These are phyloP conservation scores for Cryptocheilus praepositus DNA, from an alignment of 2,888 invertebrate genomes.

Conservation along the genomic window DNA sequence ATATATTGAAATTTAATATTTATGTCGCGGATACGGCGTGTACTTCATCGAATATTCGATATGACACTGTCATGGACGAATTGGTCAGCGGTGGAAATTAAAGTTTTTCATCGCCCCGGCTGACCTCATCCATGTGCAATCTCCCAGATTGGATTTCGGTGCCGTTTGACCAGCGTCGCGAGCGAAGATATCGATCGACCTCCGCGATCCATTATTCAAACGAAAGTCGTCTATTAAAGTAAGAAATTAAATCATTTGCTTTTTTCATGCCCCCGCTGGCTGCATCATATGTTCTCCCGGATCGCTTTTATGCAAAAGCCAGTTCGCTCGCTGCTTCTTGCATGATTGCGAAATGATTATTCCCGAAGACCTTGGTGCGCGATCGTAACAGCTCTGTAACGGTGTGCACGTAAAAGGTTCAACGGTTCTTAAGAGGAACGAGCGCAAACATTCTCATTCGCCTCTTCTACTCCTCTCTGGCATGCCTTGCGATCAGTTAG, in stretches of 20 bases:
- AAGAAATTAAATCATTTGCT: too few relatives aligned
- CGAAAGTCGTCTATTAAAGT: slow-evolving; percentile 1
- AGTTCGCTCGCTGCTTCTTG: too few relatives aligned
- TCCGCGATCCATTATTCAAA: slow-evolving; percentile 2
- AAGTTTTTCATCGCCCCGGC: slow-evolving; percentile 36
- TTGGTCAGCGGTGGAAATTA: slow-evolving; percentile 39
- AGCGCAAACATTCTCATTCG: slow-evolving; percentile 20
- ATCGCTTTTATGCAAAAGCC: too few relatives aligned
- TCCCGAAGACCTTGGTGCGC: too few relatives aligned
- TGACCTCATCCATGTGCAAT: slow-evolving; percentile 46
- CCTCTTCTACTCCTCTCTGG: slow-evolving; percentile 12
- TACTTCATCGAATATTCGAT: slow-evolving; percentile 26
- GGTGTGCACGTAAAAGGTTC: slow-evolving; percentile 38
- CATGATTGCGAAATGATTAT: too few relatives aligned
- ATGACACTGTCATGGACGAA: slow-evolving; percentile 32
- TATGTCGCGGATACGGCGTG: slow-evolving; percentile 19
- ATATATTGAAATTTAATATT: slow-evolving; percentile 37
- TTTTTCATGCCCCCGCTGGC: too few relatives aligned
- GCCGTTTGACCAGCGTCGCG: slow-evolving; percentile 37
- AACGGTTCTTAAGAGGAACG: slow-evolving; percentile 34
- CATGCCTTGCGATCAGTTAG: slow-evolving; percentile 23
- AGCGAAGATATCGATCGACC: slow-evolving; percentile 2
- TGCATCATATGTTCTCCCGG: too few relatives aligned
- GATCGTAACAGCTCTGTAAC: neutral
- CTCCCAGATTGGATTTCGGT: slow-evolving; percentile 51